Conservation (phyloP, 2,113 vertebrate species). For the Pandion haliaetus region DNA sequence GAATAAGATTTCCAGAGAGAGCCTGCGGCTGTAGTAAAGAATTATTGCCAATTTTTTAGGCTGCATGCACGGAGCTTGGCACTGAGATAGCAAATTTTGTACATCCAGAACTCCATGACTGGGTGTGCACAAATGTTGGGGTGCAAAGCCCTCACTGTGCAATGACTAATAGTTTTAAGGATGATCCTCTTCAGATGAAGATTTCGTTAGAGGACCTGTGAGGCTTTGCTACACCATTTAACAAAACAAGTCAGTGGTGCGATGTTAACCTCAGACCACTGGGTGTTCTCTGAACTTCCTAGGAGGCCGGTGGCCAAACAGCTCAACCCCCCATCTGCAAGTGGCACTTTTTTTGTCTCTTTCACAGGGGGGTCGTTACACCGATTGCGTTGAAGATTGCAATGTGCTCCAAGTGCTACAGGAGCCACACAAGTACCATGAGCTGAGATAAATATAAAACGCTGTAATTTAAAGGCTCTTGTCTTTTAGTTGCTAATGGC, state of each 20-base stretch:
- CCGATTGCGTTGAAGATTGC: not conserved
- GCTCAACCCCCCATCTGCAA: not conserved
- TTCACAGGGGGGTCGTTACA: not conserved
- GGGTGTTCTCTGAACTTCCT: not conserved
- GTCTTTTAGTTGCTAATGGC: constrained; percentile 42
- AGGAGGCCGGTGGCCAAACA: not conserved
- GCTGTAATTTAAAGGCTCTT: constrained; percentile 34
- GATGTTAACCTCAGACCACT: not conserved
- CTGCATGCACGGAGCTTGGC: not conserved
- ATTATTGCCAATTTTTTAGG: constrained; percentile 6
- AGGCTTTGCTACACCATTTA: accelerated
- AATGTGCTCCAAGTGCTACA: not conserved
- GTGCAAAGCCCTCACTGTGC: not conserved
- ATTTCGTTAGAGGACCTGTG: not conserved
- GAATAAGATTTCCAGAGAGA: constrained; percentile 16
- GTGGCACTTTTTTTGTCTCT: not conserved
- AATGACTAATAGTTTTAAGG: not conserved
- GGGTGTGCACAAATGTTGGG: not conserved
- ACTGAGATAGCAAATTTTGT: not conserved
- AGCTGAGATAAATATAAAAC: constrained; percentile 15
- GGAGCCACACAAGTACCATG: not conserved
- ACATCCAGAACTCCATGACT: not conserved
- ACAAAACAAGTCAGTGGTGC: not conserved
- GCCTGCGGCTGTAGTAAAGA: not conserved
- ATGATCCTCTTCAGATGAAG: not conserved